Percentiles rank a stretch among this genome's conserved stretches.
These are phyloP conservation scores for Vanacampus margaritifer DNA, from an alignment of 2,113 vertebrate genomes.

Conservation along the genomic window DNA sequence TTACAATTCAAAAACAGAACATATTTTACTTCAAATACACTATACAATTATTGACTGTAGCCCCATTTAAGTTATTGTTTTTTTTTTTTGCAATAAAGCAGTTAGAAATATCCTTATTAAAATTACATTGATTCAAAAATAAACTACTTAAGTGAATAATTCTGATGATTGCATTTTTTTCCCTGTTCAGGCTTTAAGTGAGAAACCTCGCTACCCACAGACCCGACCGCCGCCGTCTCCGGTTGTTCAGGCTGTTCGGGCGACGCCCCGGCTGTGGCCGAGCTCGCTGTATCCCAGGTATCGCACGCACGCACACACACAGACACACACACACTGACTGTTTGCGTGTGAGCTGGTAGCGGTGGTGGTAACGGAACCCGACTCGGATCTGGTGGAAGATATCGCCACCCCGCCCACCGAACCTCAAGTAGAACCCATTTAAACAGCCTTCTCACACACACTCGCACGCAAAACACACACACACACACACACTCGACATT, in stretches of 20 bases:
- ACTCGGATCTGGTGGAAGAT: slow-evolving; percentile 55
- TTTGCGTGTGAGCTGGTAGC: slow-evolving; percentile 53
- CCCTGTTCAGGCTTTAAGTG: slow-evolving; percentile 27
- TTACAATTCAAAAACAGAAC: neutral
- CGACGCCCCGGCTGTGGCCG: slow-evolving; percentile 14
- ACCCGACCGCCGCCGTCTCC: slow-evolving; percentile 50
- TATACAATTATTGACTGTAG: neutral
- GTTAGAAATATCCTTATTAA: neutral
- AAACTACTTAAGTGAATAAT: too few species aligned
- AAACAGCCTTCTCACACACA: slow-evolving; percentile 17
- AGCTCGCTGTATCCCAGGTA: slow-evolving; percentile 56
- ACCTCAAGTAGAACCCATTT: slow-evolving; percentile 70
- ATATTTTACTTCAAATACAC: neutral
- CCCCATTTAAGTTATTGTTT: neutral
- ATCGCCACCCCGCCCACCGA: slow-evolving; percentile 65
- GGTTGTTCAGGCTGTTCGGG: slow-evolving; percentile 16
- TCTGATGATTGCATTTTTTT: neutral
- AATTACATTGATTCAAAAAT: neutral
- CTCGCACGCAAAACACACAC: too few species aligned
- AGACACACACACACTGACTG: too few species aligned
- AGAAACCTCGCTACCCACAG: slow-evolving; percentile 57
- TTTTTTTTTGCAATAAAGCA: neutral
- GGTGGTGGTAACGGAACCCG: slow-evolving; percentile 64
- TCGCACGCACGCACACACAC: too few species aligned
- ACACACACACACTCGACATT: neutral